Percentiles rank a stretch among this genome's conserved stretches.
These are phyloP conservation scores for Proterorhinus semilunaris DNA, from an alignment of 2,113 vertebrate species.

Conservation along the genomic window DNA sequence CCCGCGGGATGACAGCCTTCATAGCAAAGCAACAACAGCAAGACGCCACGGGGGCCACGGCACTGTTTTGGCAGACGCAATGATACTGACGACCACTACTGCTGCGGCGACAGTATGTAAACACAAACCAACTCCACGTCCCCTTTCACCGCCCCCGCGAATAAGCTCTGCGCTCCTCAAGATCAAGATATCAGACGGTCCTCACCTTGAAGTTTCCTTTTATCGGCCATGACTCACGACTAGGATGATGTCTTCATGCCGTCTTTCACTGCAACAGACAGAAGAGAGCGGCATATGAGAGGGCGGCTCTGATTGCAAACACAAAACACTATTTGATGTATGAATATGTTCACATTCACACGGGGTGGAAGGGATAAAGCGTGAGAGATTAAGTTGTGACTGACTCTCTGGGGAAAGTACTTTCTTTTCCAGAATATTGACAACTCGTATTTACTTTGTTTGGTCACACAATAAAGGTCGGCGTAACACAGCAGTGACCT, in stretches of 20 bases:
- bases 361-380: too few relatives aligned
- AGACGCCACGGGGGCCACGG: background rate
- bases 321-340: too few relatives aligned
- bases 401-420: too few relatives aligned
- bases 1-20: constrained; percentile 17
- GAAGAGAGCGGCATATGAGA: background rate
- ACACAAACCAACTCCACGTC: too few relatives aligned
- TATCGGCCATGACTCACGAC: constrained; percentile 92
- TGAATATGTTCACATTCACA: too few relatives aligned
- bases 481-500: too few relatives aligned
- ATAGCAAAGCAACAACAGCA: constrained; percentile 17
- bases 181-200: background rate
- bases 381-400: too few relatives aligned
- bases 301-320: background rate
- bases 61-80: constrained; percentile 1
- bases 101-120: background rate
- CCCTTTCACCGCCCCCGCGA: too few relatives aligned
- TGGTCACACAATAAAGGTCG: too few relatives aligned
- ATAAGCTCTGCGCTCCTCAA: too few relatives aligned
- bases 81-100: background rate
- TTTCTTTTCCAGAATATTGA: too few relatives aligned
- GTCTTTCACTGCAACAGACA: constrained; percentile 72
- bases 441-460: too few relatives aligned
- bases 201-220: constrained; percentile 93
- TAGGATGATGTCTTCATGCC: constrained; percentile 90